Percentiles rank a stretch among this genome's conserved stretches.
Conservation (phyloP, 2,113 vertebrate species). For the Phalacrocorax brasilianus region DNA sequence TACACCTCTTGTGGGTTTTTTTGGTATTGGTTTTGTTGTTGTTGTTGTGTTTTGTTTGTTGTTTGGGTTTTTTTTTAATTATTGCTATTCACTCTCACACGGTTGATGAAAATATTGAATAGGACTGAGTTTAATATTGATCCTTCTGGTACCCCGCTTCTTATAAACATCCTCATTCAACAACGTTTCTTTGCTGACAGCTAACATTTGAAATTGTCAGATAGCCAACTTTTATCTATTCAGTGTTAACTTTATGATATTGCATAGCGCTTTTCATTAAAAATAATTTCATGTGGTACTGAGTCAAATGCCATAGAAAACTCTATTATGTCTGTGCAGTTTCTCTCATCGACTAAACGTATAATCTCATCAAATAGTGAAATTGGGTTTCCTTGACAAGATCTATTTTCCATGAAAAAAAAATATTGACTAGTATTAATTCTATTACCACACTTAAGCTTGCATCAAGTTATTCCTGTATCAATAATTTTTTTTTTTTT, state of each 20-base stretch:
- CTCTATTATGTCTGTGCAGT: neutral
- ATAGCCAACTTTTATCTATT: neutral
- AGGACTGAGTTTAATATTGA: neutral
- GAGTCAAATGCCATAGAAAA: neutral
- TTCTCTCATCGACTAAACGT: neutral
- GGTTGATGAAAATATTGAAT: neutral
- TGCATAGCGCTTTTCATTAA: neutral
- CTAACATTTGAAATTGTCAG: neutral
- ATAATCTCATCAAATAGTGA: slow-evolving; percentile 25
- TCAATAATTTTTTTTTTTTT: neutral
- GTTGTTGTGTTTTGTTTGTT: no score
- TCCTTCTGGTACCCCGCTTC: neutral
- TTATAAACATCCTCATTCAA: neutral
- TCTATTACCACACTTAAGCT: neutral
- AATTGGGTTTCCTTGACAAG: slow-evolving; percentile 41
- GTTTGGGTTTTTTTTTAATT: neutral
- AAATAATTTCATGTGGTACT: neutral
- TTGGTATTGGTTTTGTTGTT: no score
- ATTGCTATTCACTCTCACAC: neutral
- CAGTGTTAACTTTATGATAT: neutral
- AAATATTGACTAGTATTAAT: neutral
- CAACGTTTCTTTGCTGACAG: neutral
- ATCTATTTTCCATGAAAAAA: neutral
- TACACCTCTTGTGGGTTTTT: neutral
- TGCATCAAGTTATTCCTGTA: neutral